Percentiles rank a stretch among this genome's conserved stretches.
phyloP scores from a whole-genome alignment of 2,888 invertebrate species.

The Dasysyrphus tricinctus region DNA sequence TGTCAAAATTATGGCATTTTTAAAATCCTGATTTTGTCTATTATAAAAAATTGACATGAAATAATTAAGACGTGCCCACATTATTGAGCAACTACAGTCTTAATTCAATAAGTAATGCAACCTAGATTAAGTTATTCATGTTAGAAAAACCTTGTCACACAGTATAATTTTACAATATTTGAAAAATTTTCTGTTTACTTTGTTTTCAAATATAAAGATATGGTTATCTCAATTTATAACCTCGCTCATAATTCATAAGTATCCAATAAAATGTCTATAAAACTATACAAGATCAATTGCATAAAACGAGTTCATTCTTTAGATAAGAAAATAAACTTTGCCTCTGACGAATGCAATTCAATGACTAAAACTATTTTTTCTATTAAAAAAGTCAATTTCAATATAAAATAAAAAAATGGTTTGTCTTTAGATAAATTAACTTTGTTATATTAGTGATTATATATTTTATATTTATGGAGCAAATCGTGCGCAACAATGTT shows the following conservation, averaged over 20 bases:
- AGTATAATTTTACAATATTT: too few species aligned
- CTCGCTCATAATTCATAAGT: neutral
- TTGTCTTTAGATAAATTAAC: conserved; percentile 27
- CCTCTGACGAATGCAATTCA: neutral
- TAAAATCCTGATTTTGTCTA: too few species aligned
- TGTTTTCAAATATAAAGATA: neutral
- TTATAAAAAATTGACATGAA: too few species aligned
- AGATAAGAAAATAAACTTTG: conserved; percentile 1
- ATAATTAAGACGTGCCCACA: too few species aligned
- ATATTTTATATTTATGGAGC: neutral
- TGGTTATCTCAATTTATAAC: conserved; percentile 8
- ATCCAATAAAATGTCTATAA: conserved; percentile 5
- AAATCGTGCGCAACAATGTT: neutral
- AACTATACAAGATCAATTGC: conserved; percentile 8
- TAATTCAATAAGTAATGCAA: too few species aligned
- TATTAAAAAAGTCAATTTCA: neutral
- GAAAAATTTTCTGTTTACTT: neutral
- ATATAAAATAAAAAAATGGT: neutral
- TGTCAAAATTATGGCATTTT: too few species aligned
- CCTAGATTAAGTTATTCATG: too few species aligned
- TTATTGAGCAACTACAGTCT: too few species aligned
- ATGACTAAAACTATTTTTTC: too few species aligned
- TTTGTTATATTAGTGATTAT: conserved; percentile 2
- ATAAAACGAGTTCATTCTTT: neutral
- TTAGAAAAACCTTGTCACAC: too few species aligned